phyloP scores from a whole-genome alignment of 2,797 vertebrate genomes.

The Thaleichthys pacificus region DNA sequence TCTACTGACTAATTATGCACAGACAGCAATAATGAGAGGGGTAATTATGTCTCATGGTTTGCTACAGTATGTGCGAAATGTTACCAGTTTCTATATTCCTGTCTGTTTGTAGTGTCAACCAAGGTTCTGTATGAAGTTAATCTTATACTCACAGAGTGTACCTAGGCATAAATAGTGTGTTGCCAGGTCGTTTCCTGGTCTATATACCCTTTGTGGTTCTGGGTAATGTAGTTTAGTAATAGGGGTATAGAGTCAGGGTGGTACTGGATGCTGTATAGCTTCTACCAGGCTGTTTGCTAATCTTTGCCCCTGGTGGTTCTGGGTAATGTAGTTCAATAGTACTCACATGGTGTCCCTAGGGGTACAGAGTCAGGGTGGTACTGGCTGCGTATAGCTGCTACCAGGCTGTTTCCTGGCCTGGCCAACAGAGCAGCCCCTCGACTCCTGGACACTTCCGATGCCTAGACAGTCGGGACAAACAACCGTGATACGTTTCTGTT shows the following conservation, averaged over 20 bases:
- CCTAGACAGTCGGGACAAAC: constrained; percentile 65
- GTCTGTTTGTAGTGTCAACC: no score
- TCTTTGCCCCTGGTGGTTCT: background rate
- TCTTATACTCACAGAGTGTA: no score
- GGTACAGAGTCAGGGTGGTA: constrained; percentile 84
- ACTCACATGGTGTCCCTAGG: constrained; percentile 72
- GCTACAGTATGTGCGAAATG: no score
- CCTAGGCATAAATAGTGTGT: background rate
- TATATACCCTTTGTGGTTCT: background rate
- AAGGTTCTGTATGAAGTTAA: no score
- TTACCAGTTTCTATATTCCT: no score
- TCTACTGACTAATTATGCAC: background rate
- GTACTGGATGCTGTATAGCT: background rate
- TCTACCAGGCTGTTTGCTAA: background rate
- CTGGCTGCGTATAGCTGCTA: constrained; percentile 89
- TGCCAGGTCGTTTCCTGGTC: background rate
- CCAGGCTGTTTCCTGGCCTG: constrained; percentile 87
- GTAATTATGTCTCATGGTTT: no score
- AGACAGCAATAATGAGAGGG: no score
- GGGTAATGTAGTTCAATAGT: background rate
- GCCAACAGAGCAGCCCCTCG: constrained; percentile 86
- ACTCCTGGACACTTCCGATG: constrained; percentile 93
- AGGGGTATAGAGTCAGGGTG: background rate
- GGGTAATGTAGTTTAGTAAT: no score
- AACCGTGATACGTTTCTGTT: background rate